Evolutionary conservation across 2,888 invertebrate species (phyloP), one percentile per base, ranked within the genome.

Genomic region (Coenonympha glycerion): DNA sequence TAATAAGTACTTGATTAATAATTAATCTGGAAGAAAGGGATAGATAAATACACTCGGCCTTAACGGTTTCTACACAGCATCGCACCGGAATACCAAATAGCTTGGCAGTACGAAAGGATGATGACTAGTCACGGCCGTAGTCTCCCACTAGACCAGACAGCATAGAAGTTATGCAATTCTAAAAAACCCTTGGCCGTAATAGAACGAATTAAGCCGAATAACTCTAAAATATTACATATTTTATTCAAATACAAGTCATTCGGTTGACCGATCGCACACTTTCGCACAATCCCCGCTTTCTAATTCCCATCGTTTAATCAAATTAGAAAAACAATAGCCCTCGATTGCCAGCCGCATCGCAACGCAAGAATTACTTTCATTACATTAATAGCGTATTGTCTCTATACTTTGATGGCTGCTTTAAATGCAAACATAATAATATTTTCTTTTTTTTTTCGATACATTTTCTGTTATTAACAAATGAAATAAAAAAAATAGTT

Each of bases 301-400:
- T 42, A 52, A 31, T 55, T 55, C 55, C 39, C 52, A 49, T 16
- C 44, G 44, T 18, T 49, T 50, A 44, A 52, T 52, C 45, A 55
- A 40, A 46, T 40, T 31, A 47, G n/a, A 49, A 44, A 55, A 36
- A 49, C 52, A 55, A 55, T 52, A 42, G 52, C 9, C 37, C 34
- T 15, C 22, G 30, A 28, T 24, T 41, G 33, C 46, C 31, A 45
- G 42, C 31, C 1, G 15, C 42, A 37, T 47, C 24, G 36, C 33
- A 47, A 52, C 37, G 42, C 33, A 44, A 30, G 11, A 41, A 49
- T 53, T 26, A 42, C 42, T 31, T 49, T 44, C 47, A 47, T 47
- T 49, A 46, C 22, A 34, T 26, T 46, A 53, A 49, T 44, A 6
- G 37, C 5, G 47, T 52, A 52, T 48, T 52, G 47, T 52, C 44